Evolutionary conservation across 2,113 vertebrate species (phyloP), one percentile per base, ranked within the genome.

Genomic region (Kryptolebias marmoratus): DNA sequence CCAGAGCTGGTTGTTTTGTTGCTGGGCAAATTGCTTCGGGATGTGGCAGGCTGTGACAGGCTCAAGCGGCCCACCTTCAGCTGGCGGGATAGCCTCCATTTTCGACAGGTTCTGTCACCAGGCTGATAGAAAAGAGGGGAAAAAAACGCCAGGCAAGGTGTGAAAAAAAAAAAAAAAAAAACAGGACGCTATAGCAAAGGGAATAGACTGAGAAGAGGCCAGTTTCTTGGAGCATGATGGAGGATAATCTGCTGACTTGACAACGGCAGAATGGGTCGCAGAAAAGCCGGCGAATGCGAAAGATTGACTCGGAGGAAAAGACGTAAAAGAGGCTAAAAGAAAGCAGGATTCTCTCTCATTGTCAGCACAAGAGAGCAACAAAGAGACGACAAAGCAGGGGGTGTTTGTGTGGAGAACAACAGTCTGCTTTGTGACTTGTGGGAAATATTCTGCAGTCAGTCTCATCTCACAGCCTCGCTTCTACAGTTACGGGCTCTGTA

Each of bases 221-320:
- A 36, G 56, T 5, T 58, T 72, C 69, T 60, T 62, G 30, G 58
- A 71, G 73, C 12, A 11, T 45, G 75, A 78, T 50, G 72, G 66
- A 75, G 71, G 65, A 82, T 57, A 54, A 72, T 73, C n/a, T 57
- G 63, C 54, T 62, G 79, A 83, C 78, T 62, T 16, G 57, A 67
- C 64, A 77, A 67, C 71, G 82, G 84, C 61, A 79, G 68, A 62
- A 68, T 11, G 69, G 69, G 75, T 54, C 5, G 54, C 63, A 49
- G 68, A 69, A 75, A 60, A 79, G 57, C 55, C 76, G 27, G 59
- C 58, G 62, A 71, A 39, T 31, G 31, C 49, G 69, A 82, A 73
- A 64, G 71, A 69, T 15, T 68, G 61, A 81, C 55, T 36, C 1
- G 36, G 64, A 62, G 69, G 75, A 31, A 64, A 47, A 50, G 18